Evolutionary conservation across 2,113 vertebrate genomes (phyloP), one percentile per base, ranked within the genome.

Genomic region (Forbesichthys papilliferus): DNA sequence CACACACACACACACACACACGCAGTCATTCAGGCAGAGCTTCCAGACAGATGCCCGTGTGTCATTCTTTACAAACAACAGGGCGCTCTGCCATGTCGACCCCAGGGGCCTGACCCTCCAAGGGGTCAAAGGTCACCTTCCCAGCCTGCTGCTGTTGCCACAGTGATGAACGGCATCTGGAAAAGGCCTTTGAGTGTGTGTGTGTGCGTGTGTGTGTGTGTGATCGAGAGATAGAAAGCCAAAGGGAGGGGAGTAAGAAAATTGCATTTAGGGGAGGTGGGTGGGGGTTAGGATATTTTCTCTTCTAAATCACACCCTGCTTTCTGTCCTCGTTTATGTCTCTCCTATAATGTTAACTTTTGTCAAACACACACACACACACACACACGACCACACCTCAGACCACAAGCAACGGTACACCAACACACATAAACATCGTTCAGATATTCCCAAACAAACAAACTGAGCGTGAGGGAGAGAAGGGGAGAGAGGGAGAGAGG

Each of bases 61-160:
- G 70, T 79, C 80, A 82, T 87, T 79, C 78, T 86, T 73, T 87
- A 81, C 78, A 84, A 89, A 87, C 86, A 82, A 75, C 88, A 82
- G 86, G 82, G 87, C 86, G 84, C 72, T 83, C 70, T 72, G 68
- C 77, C 75, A 72, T 69, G 71, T 80, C 60, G 69, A 88, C 86
- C 82, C 69, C 27, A 68, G 79, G 73, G 84, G 71, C 68, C 76
- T 79, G 88, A 91, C 88, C 89, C 84, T 68, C 36, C 1, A 20
- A 62, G 69, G 68, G 78, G 91, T 92, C 91, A 93, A 74, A 90
- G 92, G 87, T 88, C 90, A 87, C 68, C 67, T 85, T 87, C 86
- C 79, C 80, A 89, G 87, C 79, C 81, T 86, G 70, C 76, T 83
- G 79, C 77, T 83, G 86, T 92, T 89, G 76, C 79, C 84, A 81